Conservation (phyloP, 2,113 vertebrate species). For the Pelvicachromis taeniatus region DNA sequence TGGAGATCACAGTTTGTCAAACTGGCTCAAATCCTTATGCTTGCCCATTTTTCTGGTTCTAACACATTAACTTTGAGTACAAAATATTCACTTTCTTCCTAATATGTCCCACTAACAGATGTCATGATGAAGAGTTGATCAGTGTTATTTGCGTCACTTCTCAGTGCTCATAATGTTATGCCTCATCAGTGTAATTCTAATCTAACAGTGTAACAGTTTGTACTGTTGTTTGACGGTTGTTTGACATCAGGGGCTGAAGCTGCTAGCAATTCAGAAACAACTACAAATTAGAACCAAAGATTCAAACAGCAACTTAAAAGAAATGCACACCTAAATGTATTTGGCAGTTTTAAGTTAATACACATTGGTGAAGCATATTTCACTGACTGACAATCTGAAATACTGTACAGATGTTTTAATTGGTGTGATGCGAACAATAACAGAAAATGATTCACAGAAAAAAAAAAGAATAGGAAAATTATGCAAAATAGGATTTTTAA, state of each 20-base stretch:
- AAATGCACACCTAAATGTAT: background rate
- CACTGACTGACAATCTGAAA: background rate
- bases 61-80: background rate
- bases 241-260: background rate
- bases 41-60: background rate
- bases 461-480: rapidly evolving
- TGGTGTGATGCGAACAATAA: background rate
- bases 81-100: background rate
- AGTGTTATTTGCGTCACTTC: background rate
- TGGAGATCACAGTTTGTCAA: background rate
- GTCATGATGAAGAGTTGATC: background rate
- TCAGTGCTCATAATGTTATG: background rate
- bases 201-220: background rate
- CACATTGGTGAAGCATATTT: background rate
- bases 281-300: background rate
- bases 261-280: background rate
- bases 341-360: background rate
- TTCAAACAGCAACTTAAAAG: background rate
- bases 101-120: background rate
- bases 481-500: background rate
- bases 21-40: background rate
- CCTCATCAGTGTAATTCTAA: background rate
- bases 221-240: background rate
- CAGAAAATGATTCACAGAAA: background rate
- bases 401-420: background rate